Base-by-base conservation (phyloP, 2,888 invertebrate species). In the Ctena decussata region DNA sequence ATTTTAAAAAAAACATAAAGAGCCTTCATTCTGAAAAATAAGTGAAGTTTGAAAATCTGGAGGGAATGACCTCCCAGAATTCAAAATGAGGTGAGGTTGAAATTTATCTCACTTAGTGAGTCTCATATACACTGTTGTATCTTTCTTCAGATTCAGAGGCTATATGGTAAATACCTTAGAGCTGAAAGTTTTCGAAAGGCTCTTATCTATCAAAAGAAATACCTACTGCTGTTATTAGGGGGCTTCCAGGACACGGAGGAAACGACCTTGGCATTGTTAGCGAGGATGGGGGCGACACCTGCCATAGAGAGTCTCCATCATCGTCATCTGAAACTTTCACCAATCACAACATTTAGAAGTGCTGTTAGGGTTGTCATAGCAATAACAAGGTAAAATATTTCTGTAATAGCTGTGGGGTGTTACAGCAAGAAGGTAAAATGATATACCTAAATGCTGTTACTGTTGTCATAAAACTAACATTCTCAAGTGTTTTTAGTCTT, bases 151-250 rank as follows among this genome's bases (percentile, higher is more conserved):
- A 93, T 95, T 71, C 94, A 95, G 85, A 89, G 94, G 39, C 82
- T 95, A 74, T 95, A 95, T 82, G 94, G 94, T 24, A 97, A 97
- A 92, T 98, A 97, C 94, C 96, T 98, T 90, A 97, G 98, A 44
- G 97, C 98, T 5, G 98, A 98, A 94, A 98, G 98, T 94, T 98
- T 97, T 92, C 97, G 98, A 82, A 98, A 98, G 95, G 98, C 98
- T 21, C 96, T 99, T 77, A 97, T 98, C 76, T 98, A 98, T 97
- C 99, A 99, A 96, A 99, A 99, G 96, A 97, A 97, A 30, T 99
- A 98, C 95, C 96, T 99, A 77, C 97, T 98, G 87, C 97, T 97
- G 24, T 97, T 98, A 82, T 94, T 98, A 69, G 96, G 94, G 86
- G 97, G 96, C 69, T 97, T 96, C 96, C 97, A 97, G 94, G 96